Evolutionary conservation across 2,797 vertebrate genomes (phyloP).

Genomic region (Microcaecilia unicolor): DNA sequence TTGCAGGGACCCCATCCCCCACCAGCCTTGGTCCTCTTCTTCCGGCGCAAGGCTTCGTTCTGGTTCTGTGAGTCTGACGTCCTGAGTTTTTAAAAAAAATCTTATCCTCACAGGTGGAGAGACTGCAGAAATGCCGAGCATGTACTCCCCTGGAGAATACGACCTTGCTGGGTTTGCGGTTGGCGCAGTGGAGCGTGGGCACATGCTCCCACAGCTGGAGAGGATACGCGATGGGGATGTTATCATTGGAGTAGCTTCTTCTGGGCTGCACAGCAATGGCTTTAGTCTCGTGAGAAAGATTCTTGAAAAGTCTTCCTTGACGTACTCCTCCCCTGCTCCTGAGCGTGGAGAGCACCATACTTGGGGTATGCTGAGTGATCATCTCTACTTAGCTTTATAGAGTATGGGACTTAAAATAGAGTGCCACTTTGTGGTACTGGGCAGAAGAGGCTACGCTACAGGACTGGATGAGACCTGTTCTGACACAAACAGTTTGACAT

Average conservation of each 20-base stretch:
- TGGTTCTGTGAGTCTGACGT: no score
- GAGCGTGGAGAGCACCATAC: slow-evolving; percentile 48
- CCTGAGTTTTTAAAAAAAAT: no score
- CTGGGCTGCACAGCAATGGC: slow-evolving; percentile 63
- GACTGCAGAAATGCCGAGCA: slow-evolving; percentile 54
- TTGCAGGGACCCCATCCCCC: no score
- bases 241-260: slow-evolving; percentile 69
- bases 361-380: slow-evolving; percentile 59
- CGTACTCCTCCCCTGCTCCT: slow-evolving; percentile 54
- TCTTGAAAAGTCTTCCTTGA: slow-evolving; percentile 48
- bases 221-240: slow-evolving; percentile 61
- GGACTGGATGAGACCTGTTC: no score
- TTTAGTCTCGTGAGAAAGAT: slow-evolving; percentile 67
- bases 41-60: no score
- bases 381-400: no score
- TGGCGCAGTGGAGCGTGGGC: slow-evolving; percentile 63
- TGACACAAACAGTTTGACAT: no score
- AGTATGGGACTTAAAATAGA: no score
- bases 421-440: no score
- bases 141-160: slow-evolving; percentile 51
- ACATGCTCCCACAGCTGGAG: slow-evolving; percentile 46
- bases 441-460: no score
- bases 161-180: slow-evolving; percentile 77
- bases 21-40: no score
- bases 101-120: slow-evolving; percentile 53